A percentile compares a stretch with the other conserved stretches of the same genome.
Conservation (phyloP, 2,888 invertebrate genomes). For the Polia nebulosa region DNA sequence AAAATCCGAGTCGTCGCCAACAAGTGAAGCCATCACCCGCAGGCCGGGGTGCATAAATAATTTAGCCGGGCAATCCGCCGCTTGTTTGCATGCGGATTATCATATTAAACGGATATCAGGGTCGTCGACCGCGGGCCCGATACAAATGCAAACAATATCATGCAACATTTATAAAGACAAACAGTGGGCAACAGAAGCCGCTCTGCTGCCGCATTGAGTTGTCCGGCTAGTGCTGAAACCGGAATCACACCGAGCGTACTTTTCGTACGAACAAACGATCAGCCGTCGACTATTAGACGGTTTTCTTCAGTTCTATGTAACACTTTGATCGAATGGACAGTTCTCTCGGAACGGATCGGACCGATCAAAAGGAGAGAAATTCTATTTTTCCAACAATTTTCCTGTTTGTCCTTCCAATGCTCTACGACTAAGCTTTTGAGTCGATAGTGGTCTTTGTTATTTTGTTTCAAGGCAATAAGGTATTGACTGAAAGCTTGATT, state of each 20-base stretch:
- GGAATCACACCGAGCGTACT: conserved; percentile 32
- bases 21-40: conserved; percentile 86
- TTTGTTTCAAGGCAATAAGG: conserved; percentile 16
- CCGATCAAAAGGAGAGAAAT: conserved; percentile 35
- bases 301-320: conserved; percentile 35
- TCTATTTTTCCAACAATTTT: conserved; percentile 46
- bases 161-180: conserved; percentile 87
- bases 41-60: conserved; percentile 89
- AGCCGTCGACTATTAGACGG: conserved; percentile 16
- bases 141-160: conserved; percentile 88
- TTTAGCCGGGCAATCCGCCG: conserved; percentile 88
- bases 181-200: conserved; percentile 70
- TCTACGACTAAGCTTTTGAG: conserved; percentile 29
- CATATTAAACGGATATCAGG: conserved; percentile 91
- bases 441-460: conserved; percentile 25
- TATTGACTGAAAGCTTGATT: neutral
- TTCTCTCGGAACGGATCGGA: conserved; percentile 31
- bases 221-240: conserved; percentile 32
- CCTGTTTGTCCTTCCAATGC: conserved; percentile 34
- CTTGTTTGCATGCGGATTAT: conserved; percentile 90
- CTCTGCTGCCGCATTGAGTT: conserved; percentile 50
- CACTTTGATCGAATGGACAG: conserved; percentile 45
- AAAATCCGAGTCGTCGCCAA: conserved; percentile 81
- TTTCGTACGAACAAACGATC: conserved; percentile 36
- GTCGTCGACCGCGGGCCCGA: conserved; percentile 80